A percentile compares a stretch with the other conserved stretches of the same genome.
Conservation (phyloP, 2,113 vertebrate species). For the Puntigrus tetrazona region DNA sequence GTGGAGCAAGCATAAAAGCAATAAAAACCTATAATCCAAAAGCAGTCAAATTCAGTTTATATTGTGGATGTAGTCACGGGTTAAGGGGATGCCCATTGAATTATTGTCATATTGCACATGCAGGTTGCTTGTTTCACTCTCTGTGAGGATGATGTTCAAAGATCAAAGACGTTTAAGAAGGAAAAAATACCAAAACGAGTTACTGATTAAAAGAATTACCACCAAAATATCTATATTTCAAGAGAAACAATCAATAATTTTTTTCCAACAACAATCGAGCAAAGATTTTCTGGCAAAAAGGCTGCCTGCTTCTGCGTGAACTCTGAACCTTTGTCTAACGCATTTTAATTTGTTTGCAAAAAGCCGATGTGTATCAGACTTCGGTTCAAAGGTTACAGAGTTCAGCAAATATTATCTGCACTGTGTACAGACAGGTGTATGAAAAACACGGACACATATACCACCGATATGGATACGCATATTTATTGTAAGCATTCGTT, state of each 20-base stretch:
- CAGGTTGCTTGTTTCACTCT: not conserved
- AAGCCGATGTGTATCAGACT: not conserved
- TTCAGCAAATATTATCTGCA: not conserved
- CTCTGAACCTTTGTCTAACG: slow-evolving; percentile 3
- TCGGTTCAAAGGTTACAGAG: slow-evolving; percentile 39
- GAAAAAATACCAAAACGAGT: not conserved
- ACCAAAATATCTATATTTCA: slow-evolving; percentile 22
- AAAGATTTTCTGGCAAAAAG: not conserved
- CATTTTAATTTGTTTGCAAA: slow-evolving; percentile 8
- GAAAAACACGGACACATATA: not conserved
- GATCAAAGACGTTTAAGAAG: not conserved
- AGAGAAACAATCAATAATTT: slow-evolving; percentile 7
- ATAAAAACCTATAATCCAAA: not conserved
- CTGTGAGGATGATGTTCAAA: slow-evolving; percentile 21
- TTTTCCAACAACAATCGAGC: not conserved
- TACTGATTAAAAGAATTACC: not conserved
- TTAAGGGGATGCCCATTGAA: not conserved
- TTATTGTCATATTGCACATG: slow-evolving; percentile 13
- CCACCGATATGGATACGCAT: not conserved
- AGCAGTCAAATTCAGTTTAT: not conserved
- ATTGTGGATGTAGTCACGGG: not conserved
- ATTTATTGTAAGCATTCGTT: not conserved
- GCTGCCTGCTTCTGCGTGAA: not conserved
- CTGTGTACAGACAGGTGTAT: not conserved
- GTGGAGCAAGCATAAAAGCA: not conserved